A percentile compares a stretch with the other conserved stretches of the same genome.
Evolutionary conservation across 2,888 invertebrate genomes (phyloP).

Genomic region (Diadromus collaris): DNA sequence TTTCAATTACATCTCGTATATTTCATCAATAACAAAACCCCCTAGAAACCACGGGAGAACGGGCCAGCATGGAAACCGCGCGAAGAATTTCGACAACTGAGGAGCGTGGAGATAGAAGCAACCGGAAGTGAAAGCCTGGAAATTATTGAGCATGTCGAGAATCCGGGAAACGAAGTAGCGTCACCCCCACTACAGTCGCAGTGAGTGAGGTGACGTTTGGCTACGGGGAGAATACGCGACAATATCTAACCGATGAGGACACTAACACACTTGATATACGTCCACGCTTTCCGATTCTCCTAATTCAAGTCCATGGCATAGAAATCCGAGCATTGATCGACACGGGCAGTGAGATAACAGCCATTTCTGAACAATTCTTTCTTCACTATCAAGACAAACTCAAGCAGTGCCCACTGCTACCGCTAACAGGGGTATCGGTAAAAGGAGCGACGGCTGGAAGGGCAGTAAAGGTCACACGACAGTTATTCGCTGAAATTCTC

Average conservation of each 20-base stretch:
- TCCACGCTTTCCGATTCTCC: neutral
- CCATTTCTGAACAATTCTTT: neutral
- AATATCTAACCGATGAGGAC: neutral
- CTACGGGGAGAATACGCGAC: neutral
- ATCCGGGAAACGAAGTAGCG: slow-evolving; percentile 9
- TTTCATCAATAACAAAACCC: too few species aligned
- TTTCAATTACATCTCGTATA: too few species aligned
- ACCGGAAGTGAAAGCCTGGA: neutral
- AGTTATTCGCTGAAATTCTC: too few species aligned
- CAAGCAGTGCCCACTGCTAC: neutral
- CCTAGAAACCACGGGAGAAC: too few species aligned
- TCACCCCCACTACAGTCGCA: neutral
- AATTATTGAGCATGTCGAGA: too few species aligned
- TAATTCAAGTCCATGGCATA: neutral
- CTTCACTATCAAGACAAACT: neutral
- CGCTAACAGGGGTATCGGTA: neutral
- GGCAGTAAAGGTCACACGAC: too few species aligned
- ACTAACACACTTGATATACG: neutral
- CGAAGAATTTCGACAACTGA: too few species aligned
- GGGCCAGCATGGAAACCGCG: too few species aligned
- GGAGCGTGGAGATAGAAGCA: too few species aligned
- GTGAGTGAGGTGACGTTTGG: slow-evolving; percentile 3
- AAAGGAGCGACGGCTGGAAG: neutral
- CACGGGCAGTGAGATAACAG: neutral
- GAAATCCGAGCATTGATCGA: neutral